Conservation (phyloP, 53 echinoderm and acorn worm species). For the Hippasteria phrygiana region DNA sequence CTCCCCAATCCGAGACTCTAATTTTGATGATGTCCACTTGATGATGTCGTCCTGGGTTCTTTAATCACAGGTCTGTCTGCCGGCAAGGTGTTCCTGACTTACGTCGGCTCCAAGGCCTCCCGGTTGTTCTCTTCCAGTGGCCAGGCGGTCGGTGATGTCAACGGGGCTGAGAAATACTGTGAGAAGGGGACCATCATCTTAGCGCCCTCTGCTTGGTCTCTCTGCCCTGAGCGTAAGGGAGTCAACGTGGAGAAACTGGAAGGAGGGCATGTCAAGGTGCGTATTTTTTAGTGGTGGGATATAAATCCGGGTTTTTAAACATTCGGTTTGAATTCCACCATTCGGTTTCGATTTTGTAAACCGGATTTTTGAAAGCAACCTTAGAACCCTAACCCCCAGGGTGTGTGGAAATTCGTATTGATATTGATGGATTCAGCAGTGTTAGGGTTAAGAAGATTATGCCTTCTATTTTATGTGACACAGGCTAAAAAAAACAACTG, state of each 20-base stretch:
- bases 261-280: conserved; percentile 66
- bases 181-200: conserved; percentile 87
- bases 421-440: no score
- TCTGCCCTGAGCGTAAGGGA: conserved; percentile 83
- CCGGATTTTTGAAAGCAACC: no score
- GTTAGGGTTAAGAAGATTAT: no score
- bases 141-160: conserved; percentile 83
- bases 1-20: no score
- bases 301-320: neutral
- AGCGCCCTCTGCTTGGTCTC: conserved; percentile 77
- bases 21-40: no score
- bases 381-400: no score
- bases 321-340: no score
- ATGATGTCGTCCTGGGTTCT: no score
- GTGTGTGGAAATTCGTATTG: no score
- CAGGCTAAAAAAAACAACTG: no score
- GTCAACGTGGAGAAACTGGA: conserved; percentile 74
- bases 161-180: conserved; percentile 84
- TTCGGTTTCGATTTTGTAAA: no score
- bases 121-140: conserved; percentile 91
- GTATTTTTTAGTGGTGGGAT: neutral
- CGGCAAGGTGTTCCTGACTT: conserved; percentile 79
- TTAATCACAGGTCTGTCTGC: conserved; percentile 72
- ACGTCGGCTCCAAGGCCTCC: conserved; percentile 74
- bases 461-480: no score